Conservation (phyloP, 2,113 vertebrate genomes). For the Tor tambroides region DNA sequence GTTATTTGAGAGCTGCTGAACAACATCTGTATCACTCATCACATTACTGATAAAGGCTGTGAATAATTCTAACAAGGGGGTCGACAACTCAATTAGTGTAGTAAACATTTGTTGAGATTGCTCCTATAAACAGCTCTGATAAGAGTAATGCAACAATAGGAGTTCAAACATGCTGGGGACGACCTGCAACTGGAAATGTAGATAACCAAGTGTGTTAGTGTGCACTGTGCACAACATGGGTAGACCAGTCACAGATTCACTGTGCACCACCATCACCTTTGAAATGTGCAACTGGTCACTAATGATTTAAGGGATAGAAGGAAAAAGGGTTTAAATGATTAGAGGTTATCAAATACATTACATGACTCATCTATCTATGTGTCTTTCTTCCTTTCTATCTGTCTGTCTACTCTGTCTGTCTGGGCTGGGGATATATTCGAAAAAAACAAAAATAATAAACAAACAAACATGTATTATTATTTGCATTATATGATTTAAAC, state of each 20-base stretch:
- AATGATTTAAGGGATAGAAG: slow-evolving; percentile 19
- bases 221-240: neutral
- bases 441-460: too few species aligned
- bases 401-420: neutral
- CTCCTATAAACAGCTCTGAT: slow-evolving; percentile 48
- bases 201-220: slow-evolving; percentile 31
- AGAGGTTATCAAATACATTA: slow-evolving; percentile 24
- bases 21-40: slow-evolving; percentile 49
- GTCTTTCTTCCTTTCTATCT: too few species aligned
- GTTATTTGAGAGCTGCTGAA: slow-evolving; percentile 48
- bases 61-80: slow-evolving; percentile 53
- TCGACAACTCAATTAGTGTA: slow-evolving; percentile 57
- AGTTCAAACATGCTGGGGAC: slow-evolving; percentile 20
- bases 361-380: neutral
- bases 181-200: slow-evolving; percentile 28
- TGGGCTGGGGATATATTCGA: neutral
- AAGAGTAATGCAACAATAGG: slow-evolving; percentile 43
- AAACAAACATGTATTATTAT: too few species aligned
- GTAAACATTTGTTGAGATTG: slow-evolving; percentile 50
- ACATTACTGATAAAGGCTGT: slow-evolving; percentile 54
- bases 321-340: neutral
- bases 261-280: neutral
- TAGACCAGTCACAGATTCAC: neutral
- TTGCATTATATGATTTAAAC: too few species aligned
- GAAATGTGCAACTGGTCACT: neutral